These are phyloP conservation scores for Parelbella ahira DNA, from an alignment of 2,888 invertebrate genomes.

Conservation along the genomic window DNA sequence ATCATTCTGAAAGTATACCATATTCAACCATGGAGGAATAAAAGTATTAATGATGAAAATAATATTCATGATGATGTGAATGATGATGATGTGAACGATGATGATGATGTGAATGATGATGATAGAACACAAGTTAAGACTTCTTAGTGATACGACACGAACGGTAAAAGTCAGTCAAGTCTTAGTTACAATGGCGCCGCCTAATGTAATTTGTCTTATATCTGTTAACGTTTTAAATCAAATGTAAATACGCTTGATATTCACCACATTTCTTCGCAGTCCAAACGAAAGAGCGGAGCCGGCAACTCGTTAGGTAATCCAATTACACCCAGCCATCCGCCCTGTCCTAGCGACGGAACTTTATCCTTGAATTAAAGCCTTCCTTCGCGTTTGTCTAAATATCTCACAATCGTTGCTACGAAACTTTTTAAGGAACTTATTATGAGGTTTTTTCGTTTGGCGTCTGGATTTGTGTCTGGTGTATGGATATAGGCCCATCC, in stretches of 20 bases:
- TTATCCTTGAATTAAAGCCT: constrained; percentile 17
- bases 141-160: too few relatives aligned
- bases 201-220: constrained; percentile 16
- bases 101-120: too few relatives aligned
- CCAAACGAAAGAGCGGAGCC: constrained; percentile 23
- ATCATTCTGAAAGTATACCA: too few relatives aligned
- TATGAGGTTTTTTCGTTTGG: too few relatives aligned
- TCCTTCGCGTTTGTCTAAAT: constrained; percentile 18
- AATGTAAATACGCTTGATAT: constrained; percentile 25
- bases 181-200: background rate
- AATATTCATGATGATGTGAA: too few relatives aligned
- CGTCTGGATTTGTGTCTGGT: too few relatives aligned
- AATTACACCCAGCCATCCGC: constrained; percentile 23
- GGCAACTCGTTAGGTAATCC: constrained; percentile 25
- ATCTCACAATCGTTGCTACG: too few relatives aligned
- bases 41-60: too few relatives aligned
- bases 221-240: constrained; percentile 24
- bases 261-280: constrained; percentile 26
- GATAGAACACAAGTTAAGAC: too few relatives aligned
- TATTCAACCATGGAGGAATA: too few relatives aligned
- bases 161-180: background rate
- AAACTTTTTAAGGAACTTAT: constrained; percentile 12
- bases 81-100: too few relatives aligned
- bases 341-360: constrained; percentile 17
- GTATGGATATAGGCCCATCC: too few relatives aligned